Base-by-base conservation (phyloP, 2,888 invertebrate genomes). In the Temnothorax unifasciatus region DNA sequence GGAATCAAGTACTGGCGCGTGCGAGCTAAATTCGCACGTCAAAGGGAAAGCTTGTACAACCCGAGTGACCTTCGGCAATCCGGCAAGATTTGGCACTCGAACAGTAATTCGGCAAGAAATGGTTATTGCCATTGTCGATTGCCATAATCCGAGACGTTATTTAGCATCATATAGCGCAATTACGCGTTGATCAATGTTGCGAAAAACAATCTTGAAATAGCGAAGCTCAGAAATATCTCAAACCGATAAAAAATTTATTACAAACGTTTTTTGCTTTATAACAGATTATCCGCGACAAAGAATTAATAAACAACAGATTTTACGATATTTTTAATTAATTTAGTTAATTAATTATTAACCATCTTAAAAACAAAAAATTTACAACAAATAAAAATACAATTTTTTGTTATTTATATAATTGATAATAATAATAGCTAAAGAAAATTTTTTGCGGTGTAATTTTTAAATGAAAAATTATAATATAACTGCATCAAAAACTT, bases 11-110 rank as follows among this genome's bases (percentile, higher is more conserved):
- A 15, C n/a, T 34, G 15, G 52, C 5, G 38, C 50, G 13, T 18
- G 68, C 68, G 50, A 29, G 87, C 85, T 87, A 87, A 89, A 85
- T 89, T 54, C 71, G 87, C 77, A 66, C 83, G 59, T 87, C 74
- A 59, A 87, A 75, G 82, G 71, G 71, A 89, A 82, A 83, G 50
- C 76, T 50, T 9, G 8, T 64, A 75, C 47, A 54, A 21, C n/a
- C 25, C 57, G 29, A 38, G 85, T 29, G 85, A 66, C 75, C 77
- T 83, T 76, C 87, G 63, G 34, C 59, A n/a, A 47, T 79, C 25
- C 21, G 25, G 41, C 47, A 47, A 47, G 69, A 74, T 41, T 86
- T 84, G 57, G 64, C 84, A 84, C 6, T 21, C 18, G n/a, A 54
- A n/a, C 50, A 47, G 29, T 76, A 69, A 83, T 69, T 69, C 52